These are phyloP conservation scores for Campaea margaritaria DNA, from an alignment of 2,888 invertebrate genomes.

Conservation along the genomic window DNA sequence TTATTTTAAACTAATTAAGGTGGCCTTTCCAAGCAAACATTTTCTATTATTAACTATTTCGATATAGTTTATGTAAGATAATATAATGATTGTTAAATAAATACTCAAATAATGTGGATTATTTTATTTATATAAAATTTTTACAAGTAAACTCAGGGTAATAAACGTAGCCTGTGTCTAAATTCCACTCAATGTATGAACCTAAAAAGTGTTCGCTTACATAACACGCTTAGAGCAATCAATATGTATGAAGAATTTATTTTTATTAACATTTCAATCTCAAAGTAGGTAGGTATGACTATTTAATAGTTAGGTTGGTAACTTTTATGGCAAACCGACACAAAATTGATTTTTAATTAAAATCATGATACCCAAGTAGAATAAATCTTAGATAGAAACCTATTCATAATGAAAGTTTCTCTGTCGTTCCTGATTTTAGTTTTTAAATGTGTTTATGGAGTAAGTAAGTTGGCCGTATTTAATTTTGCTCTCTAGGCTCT, in stretches of 20 bases:
- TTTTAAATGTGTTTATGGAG: conserved; percentile 4
- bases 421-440: neutral
- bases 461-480: no score
- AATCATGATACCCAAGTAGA: neutral
- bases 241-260: no score
- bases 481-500: neutral
- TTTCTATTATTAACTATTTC: conserved; percentile 77
- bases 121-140: conserved; percentile 24
- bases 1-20: conserved; percentile 57
- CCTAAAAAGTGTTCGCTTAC: no score
- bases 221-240: no score
- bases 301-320: no score
- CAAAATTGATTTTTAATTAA: conserved; percentile 3
- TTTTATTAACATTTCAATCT: no score
- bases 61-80: conserved; percentile 80
- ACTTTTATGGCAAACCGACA: neutral
- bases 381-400: neutral
- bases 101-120: conserved; percentile 36
- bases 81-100: conserved; percentile 57
- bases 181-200: no score
- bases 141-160: no score
- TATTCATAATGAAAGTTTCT: neutral
- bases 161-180: no score
- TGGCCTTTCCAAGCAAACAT: conserved; percentile 82
- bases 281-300: no score